Evolutionary conservation across 2,888 invertebrate genomes (phyloP).

Genomic region (Cheilosia grossa): DNA sequence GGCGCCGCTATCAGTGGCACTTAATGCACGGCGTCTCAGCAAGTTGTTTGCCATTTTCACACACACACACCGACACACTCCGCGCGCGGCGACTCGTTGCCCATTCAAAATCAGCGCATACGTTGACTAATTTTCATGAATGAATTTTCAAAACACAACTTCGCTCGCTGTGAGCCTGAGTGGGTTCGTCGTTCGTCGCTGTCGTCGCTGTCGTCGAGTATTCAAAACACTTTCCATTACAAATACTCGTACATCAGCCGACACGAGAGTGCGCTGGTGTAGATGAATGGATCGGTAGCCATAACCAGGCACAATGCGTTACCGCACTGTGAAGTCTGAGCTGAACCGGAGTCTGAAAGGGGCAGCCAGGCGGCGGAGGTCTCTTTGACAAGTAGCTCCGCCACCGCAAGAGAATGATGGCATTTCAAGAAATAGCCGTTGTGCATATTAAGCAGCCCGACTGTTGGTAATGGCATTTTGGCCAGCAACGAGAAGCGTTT

Average conservation of each 20-base stretch:
- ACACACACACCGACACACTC: constrained; percentile 17
- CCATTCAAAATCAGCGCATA: constrained; percentile 45
- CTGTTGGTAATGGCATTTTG: constrained; percentile 42
- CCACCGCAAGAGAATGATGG: constrained; percentile 62
- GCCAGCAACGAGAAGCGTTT: constrained; percentile 57
- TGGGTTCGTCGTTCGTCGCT: constrained; percentile 8
- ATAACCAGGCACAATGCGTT: constrained; percentile 10
- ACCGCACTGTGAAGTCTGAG: neutral
- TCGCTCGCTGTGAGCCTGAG: constrained; percentile 10
- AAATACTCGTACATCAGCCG: constrained; percentile 19
- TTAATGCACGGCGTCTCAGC: constrained; percentile 21
- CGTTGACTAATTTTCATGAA: constrained; percentile 62
- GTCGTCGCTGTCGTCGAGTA: constrained; percentile 39
- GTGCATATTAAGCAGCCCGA: constrained; percentile 65
- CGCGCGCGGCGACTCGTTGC: constrained; percentile 11
- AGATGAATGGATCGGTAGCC: constrained; percentile 27
- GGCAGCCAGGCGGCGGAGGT: neutral
- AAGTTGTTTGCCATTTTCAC: constrained; percentile 53
- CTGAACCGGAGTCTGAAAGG: neutral
- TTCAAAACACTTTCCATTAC: constrained; percentile 61
- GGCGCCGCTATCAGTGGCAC: constrained; percentile 61
- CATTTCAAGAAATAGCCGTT: constrained; percentile 52
- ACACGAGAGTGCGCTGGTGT: neutral
- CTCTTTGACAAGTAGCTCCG: constrained; percentile 47
- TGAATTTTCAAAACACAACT: constrained; percentile 56